A percentile compares a stretch with the other conserved stretches of the same genome.
phyloP scores from a whole-genome alignment of 2,888 invertebrate species.

The Gastrophysa polygoni region DNA sequence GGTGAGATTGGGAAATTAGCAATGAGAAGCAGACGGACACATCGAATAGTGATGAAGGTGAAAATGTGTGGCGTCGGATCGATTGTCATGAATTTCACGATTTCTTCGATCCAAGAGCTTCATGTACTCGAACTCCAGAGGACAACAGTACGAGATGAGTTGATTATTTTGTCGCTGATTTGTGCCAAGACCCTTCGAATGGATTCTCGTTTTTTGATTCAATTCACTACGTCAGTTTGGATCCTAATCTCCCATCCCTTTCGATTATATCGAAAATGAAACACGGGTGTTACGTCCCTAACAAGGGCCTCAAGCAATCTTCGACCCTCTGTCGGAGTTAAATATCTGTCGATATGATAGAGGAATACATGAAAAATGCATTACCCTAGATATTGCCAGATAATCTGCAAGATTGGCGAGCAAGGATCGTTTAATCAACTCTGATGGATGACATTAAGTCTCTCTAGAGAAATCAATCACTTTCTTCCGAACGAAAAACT shows the following conservation, averaged over 20 bases:
- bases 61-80: no score
- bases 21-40: not conserved
- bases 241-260: not conserved
- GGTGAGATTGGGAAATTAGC: constrained; percentile 5
- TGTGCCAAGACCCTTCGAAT: no score
- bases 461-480: constrained; percentile 58
- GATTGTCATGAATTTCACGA: no score
- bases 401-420: constrained; percentile 51
- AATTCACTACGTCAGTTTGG: not conserved
- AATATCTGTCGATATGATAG: not conserved
- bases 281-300: not conserved
- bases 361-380: constrained; percentile 52
- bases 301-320: constrained; percentile 3
- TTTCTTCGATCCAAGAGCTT: no score
- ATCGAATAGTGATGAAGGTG: no score
- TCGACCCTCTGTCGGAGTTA: not conserved
- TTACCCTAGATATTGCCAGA: constrained; percentile 53
- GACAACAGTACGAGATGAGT: no score
- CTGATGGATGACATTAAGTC: constrained; percentile 55
- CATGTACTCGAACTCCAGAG: no score
- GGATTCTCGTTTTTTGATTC: no score
- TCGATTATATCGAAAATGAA: not conserved
- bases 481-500: constrained; percentile 52
- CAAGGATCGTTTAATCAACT: constrained; percentile 54
- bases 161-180: no score